These are phyloP conservation scores for Euura saliciscinereae DNA, from an alignment of 1,140 invertebrate genomes.

Conservation along the genomic window DNA sequence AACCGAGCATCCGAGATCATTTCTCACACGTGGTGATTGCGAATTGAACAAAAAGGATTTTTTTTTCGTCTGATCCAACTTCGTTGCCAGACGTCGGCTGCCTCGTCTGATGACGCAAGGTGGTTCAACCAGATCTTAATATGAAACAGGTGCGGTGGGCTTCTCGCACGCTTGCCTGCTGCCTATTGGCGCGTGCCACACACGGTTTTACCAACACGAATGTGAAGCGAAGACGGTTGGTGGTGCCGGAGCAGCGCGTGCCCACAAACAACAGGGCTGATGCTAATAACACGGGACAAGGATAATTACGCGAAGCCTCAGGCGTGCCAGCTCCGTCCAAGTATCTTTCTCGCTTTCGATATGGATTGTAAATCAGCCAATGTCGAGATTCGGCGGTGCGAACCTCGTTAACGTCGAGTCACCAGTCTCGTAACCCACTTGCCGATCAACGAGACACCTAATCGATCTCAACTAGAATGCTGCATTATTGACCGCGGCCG, in stretches of 20 bases:
- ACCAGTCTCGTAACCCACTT: neutral
- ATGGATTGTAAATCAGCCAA: neutral
- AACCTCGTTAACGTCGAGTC: no score
- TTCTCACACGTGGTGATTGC: no score
- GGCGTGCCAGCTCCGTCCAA: neutral
- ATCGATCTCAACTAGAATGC: neutral
- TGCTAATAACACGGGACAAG: conserved; percentile 7
- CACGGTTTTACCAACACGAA: no score
- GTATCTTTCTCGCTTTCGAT: neutral
- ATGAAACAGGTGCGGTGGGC: neutral
- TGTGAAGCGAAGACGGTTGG: neutral
- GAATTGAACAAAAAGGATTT: no score
- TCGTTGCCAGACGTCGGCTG: no score
- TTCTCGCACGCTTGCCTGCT: conserved; percentile 4
- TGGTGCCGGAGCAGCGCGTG: neutral
- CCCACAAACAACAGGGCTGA: neutral
- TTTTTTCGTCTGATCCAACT: no score
- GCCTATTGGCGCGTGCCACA: neutral
- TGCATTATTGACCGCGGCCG: neutral
- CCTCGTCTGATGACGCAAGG: neutral
- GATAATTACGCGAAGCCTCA: neutral
- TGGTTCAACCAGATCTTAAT: conserved; percentile 1
- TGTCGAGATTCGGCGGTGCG: neutral
- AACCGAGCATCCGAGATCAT: neutral
- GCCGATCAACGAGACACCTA: neutral